Conservation (phyloP, 2,888 invertebrate genomes). For the Lepidocyrtoides sp. region DNA sequence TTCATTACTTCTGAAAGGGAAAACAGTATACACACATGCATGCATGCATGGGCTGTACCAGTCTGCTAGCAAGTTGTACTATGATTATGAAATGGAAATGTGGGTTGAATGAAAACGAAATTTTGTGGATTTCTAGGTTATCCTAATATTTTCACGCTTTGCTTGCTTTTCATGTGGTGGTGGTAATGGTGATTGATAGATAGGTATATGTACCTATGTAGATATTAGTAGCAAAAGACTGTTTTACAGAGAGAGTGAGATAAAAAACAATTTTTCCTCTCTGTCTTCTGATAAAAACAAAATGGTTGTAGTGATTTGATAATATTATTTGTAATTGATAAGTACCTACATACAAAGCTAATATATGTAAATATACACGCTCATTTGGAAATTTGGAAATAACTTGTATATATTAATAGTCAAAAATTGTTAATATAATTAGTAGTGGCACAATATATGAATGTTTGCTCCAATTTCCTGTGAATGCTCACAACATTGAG, state of each 20-base stretch:
- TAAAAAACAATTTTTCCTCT: neutral
- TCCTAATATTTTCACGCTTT: constrained; percentile 57
- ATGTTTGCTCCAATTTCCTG: too few species aligned
- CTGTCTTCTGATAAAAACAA: neutral
- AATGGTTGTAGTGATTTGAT: neutral
- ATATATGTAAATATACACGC: too few species aligned
- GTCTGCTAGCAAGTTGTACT: neutral
- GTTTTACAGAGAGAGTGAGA: neutral
- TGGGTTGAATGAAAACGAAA: constrained; percentile 60
- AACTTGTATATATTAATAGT: neutral
- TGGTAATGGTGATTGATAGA: neutral
- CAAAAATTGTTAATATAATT: neutral
- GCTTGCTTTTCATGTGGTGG: constrained; percentile 12
- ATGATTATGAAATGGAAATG: constrained; percentile 34
- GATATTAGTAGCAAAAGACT: too few species aligned
- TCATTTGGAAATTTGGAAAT: neutral
- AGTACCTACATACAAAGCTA: too few species aligned
- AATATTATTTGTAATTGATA: too few species aligned
- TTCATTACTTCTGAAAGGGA: neutral
- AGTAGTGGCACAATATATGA: neutral
- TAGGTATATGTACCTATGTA: too few species aligned
- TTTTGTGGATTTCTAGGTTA: constrained; percentile 69
- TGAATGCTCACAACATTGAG: too few species aligned
- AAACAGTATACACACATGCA: neutral
- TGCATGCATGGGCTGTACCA: neutral